These are phyloP conservation scores for Felis catus DNA, from an alignment of 2,113 vertebrate species.

Conservation along the genomic window F.catus_Fca126_mat1.0 CM031415.1:117375001-117375500, in stretches of 20 bases:
- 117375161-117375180: neutral
- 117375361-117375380: neutral
- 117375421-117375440: neutral
- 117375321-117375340: neutral
- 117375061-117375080: neutral
- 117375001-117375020: neutral
- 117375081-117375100: neutral
- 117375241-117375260: neutral
- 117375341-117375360: neutral
- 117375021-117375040: neutral
- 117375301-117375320: neutral
- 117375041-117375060: neutral
- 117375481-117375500: neutral
- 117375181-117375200: neutral
- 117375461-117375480: neutral
- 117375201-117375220: neutral
- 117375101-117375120: neutral
- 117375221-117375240: neutral
- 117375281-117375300: neutral
- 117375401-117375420: neutral
- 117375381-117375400: neutral
- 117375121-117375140: neutral
- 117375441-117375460: neutral
- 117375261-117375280: neutral
- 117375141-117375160: neutral